Evolutionary conservation across 2,113 vertebrate genomes (phyloP).

Genomic region (Engystomops pustulosus): DNA sequence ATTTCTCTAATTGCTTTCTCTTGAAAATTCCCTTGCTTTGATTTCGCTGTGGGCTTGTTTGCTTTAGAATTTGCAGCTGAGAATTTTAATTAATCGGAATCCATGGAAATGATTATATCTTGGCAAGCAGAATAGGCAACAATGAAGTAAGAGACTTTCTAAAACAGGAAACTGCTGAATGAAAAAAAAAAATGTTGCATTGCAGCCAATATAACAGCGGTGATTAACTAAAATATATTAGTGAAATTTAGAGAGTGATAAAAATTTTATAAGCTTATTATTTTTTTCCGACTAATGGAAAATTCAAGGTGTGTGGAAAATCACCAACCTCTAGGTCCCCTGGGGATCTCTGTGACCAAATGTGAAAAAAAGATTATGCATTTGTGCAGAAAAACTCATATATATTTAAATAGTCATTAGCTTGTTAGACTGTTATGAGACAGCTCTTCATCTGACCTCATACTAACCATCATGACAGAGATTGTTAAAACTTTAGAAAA

Average conservation of each 20-base stretch:
- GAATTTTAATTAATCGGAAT: constrained; percentile 45
- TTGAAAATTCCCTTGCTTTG: constrained; percentile 27
- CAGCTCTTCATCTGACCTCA: background rate
- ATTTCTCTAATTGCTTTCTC: constrained; percentile 39
- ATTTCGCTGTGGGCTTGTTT: constrained; percentile 23
- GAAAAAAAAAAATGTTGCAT: background rate
- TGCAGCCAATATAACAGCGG: background rate
- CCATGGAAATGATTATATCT: constrained; percentile 24
- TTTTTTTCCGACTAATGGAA: background rate
- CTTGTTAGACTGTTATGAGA: background rate
- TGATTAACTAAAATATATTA: background rate
- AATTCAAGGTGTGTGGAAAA: background rate
- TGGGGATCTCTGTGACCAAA: background rate
- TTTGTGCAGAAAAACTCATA: constrained; percentile 17
- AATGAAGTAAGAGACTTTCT: constrained; percentile 24
- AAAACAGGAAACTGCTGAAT: constrained; percentile 6
- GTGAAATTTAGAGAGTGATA: background rate
- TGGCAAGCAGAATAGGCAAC: constrained; percentile 42
- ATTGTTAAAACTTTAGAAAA: background rate
- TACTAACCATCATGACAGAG: background rate
- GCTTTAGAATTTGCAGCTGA: constrained; percentile 45
- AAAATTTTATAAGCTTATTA: background rate
- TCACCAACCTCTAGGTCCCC: background rate
- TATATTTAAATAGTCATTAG: constrained; percentile 18
- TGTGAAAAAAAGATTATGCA: background rate